Conservation (phyloP, 2,888 invertebrate genomes). For the Myopa testacea region DNA sequence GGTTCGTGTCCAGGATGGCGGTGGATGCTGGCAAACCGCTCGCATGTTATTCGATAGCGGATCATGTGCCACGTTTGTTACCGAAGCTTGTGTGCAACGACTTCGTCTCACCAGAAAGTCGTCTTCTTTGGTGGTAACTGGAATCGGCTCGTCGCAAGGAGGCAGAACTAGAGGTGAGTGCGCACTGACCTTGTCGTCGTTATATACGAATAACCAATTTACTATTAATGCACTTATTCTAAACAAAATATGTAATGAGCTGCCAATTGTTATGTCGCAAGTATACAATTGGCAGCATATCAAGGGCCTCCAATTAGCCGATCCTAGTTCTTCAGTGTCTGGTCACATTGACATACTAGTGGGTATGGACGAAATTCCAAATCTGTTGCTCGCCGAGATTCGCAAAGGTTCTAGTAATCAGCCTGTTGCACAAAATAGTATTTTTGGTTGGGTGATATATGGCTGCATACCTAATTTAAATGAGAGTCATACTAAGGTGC, state of each 20-base stretch:
- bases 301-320: not conserved
- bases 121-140: not conserved
- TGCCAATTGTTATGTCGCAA: not conserved
- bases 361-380: not conserved
- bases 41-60: not conserved
- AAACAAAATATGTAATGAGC: not conserved
- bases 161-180: not conserved
- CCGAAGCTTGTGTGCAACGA: constrained; percentile 12
- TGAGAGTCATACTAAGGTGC: not conserved
- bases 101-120: constrained; percentile 9
- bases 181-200: not conserved
- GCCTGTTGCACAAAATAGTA: not conserved
- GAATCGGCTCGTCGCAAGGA: not conserved
- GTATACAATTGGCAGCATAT: constrained; percentile 12
- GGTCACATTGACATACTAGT: not conserved
- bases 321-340: not conserved
- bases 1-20: not conserved
- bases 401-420: not conserved
- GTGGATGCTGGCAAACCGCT: not conserved
- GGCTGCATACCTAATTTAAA: not conserved
- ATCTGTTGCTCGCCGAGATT: not conserved
- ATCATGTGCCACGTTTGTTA: constrained; percentile 4
- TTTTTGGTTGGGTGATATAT: not conserved
- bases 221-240: constrained; percentile 2
- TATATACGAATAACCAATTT: not conserved